phyloP scores from a whole-genome alignment of 2,113 vertebrate genomes.

The Stictonetta naevosa region DNA sequence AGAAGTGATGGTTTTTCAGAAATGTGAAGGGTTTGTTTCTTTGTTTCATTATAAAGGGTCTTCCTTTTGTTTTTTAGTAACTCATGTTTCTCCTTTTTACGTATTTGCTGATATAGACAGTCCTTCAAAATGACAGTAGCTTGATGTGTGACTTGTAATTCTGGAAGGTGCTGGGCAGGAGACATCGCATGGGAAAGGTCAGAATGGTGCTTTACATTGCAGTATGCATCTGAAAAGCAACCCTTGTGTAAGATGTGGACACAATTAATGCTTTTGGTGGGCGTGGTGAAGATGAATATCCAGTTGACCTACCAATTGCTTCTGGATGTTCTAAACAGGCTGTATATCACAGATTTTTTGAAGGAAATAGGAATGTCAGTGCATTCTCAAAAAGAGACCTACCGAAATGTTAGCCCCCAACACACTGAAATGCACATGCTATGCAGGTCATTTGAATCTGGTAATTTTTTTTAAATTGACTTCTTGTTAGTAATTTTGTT shows the following conservation, averaged over 20 bases:
- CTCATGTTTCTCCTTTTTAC: background rate
- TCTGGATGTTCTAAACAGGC: background rate
- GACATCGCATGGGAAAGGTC: background rate
- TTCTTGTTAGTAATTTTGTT: background rate
- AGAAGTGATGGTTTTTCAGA: background rate
- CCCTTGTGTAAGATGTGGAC: background rate
- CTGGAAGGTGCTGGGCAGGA: background rate
- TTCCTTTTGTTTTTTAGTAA: background rate
- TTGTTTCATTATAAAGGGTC: background rate
- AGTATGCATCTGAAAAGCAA: background rate
- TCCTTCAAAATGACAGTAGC: background rate
- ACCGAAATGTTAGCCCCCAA: accelerated
- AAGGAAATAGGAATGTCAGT: background rate
- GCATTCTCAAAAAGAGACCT: background rate
- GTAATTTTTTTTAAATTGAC: background rate
- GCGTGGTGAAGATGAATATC: background rate
- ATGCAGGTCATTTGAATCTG: background rate
- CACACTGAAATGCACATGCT: background rate
- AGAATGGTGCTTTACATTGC: background rate
- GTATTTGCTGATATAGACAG: background rate
- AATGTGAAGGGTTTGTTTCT: background rate
- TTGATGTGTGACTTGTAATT: background rate
- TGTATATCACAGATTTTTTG: background rate
- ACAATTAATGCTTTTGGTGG: background rate
- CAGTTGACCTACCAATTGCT: background rate